Evolutionary conservation across 1,140 invertebrate genomes (phyloP).

Genomic region (Archivesica marissinica): DNA sequence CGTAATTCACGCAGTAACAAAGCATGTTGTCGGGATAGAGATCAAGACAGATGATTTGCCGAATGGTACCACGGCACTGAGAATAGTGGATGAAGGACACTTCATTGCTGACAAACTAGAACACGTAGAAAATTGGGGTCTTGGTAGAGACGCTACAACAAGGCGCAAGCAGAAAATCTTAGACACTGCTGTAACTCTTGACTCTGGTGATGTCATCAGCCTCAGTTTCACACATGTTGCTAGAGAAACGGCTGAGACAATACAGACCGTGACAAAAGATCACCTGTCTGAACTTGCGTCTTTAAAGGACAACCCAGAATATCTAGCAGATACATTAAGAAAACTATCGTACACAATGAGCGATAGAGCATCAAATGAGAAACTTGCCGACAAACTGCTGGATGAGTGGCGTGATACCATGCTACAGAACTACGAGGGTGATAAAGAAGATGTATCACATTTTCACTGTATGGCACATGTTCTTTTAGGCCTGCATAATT

Average conservation of each 20-base stretch:
- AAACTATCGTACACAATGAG: conserved; percentile 27
- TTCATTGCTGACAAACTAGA: conserved; percentile 46
- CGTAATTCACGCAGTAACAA: no score
- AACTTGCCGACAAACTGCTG: conserved; percentile 19
- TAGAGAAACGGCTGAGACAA: conserved; percentile 37
- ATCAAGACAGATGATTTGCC: no score
- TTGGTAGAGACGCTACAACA: conserved; percentile 52
- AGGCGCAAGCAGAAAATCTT: conserved; percentile 49
- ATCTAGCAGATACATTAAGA: neutral
- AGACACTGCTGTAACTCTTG: conserved; percentile 31
- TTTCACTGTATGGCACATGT: conserved; percentile 53
- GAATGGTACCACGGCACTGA: no score
- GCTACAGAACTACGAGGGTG: neutral
- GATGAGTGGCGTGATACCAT: neutral
- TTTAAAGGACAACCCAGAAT: neutral
- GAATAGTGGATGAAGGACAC: conserved; percentile 62
- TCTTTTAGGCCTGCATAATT: conserved; percentile 19
- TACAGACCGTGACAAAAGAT: conserved; percentile 11
- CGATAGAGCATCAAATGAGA: conserved; percentile 36
- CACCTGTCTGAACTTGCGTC: conserved; percentile 33
- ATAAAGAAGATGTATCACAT: neutral
- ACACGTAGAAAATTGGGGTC: conserved; percentile 28
- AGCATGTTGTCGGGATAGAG: no score
- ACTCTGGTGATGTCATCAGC: conserved; percentile 16
- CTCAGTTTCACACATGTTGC: conserved; percentile 14